phyloP scores from a whole-genome alignment of 2,113 vertebrate species.

The Aviceda subcristata region DNA sequence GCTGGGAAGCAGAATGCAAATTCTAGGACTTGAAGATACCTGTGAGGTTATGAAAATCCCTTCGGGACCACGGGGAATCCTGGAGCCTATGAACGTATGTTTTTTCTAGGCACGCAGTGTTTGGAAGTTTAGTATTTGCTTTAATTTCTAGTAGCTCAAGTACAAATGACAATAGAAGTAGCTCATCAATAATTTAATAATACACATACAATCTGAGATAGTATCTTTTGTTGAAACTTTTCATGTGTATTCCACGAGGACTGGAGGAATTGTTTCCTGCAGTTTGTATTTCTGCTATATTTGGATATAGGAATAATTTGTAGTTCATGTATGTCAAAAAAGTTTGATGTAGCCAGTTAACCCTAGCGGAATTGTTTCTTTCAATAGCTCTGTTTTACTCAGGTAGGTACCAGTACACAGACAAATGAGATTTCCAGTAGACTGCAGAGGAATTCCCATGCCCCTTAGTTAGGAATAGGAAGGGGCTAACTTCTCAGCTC shows the following conservation, averaged over 20 bases:
- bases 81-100: neutral
- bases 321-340: neutral
- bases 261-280: neutral
- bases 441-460: neutral
- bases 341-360: neutral
- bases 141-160: neutral
- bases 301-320: neutral
- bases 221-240: neutral
- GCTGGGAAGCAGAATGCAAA: slow-evolving; percentile 27
- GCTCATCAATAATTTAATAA: slow-evolving; percentile 7
- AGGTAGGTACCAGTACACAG: neutral
- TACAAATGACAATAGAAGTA: neutral
- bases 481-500: neutral
- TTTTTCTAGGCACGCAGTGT: neutral
- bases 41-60: slow-evolving; percentile 11
- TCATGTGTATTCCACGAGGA: neutral
- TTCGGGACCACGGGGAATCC: neutral
- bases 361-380: neutral
- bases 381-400: neutral
- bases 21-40: slow-evolving; percentile 14
- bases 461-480: neutral
- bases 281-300: neutral
- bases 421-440: neutral
- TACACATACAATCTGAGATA: neutral
- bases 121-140: slow-evolving; percentile 9